A percentile compares a stretch with the other conserved stretches of the same genome.
Evolutionary conservation across 2,888 invertebrate genomes (phyloP).

Genomic region (Andrena fulva): DNA sequence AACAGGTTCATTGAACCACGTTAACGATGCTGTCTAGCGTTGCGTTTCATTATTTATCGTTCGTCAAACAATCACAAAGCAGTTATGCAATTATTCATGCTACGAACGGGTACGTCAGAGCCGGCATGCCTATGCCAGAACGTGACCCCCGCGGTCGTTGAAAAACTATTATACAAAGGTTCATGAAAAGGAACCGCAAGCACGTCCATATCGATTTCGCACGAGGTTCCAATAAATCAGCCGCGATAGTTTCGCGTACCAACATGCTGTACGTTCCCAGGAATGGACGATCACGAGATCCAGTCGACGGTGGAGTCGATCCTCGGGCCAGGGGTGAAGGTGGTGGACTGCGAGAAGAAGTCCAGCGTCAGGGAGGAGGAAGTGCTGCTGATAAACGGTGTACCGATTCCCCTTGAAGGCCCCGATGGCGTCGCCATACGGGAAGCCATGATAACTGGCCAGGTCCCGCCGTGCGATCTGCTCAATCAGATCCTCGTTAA

Average conservation of each 20-base stretch:
- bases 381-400: constrained; percentile 89
- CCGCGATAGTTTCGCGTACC: constrained; percentile 30
- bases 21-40: not conserved
- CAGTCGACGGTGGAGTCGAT: constrained; percentile 91
- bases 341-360: constrained; percentile 90
- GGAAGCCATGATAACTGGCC: constrained; percentile 89
- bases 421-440: constrained; percentile 89
- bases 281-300: constrained; percentile 90
- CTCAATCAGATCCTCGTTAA: constrained; percentile 89
- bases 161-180: constrained; percentile 1
- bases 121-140: not conserved
- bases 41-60: not conserved
- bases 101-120: not conserved
- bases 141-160: not conserved
- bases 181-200: constrained; percentile 6
- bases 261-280: constrained; percentile 63
- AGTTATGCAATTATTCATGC: not conserved
- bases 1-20: not conserved
- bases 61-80: not conserved
- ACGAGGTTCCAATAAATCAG: constrained; percentile 63
- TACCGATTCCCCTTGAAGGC: constrained; percentile 89
- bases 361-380: constrained; percentile 91
- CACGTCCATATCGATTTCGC: constrained; percentile 68
- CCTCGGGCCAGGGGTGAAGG: constrained; percentile 89
- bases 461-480: constrained; percentile 90